phyloP scores from a whole-genome alignment of 2,113 vertebrate genomes.

The Dasyornis broadbenti region DNA sequence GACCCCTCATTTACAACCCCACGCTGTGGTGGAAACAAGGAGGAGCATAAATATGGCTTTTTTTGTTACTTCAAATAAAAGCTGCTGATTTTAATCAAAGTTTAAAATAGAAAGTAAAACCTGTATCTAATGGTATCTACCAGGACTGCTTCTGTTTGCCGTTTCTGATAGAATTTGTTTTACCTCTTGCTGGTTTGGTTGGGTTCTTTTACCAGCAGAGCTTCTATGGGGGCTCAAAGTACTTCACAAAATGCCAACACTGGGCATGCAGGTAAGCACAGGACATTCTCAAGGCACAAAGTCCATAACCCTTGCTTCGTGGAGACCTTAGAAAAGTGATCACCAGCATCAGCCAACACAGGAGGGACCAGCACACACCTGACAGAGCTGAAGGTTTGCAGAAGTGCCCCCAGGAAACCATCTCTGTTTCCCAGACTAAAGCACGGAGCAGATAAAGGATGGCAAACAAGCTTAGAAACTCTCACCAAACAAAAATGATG shows the following conservation, averaged over 20 bases:
- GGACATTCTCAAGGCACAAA: not conserved
- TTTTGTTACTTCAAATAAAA: not conserved
- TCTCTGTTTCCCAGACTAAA: not conserved
- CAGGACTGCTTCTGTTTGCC: not conserved
- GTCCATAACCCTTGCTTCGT: not conserved
- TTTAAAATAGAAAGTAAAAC: conserved; percentile 4
- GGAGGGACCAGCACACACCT: not conserved
- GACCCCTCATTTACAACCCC: not conserved
- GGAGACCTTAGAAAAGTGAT: not conserved
- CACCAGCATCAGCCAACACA: not conserved
- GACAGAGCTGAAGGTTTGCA: not conserved
- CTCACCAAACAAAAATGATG: not conserved
- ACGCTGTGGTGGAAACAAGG: not conserved
- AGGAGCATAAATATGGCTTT: not conserved
- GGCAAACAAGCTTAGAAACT: not conserved
- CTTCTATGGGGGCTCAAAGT: not conserved
- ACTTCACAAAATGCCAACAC: not conserved
- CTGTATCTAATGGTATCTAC: not conserved
- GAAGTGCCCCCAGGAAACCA: not conserved
- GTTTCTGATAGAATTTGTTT: not conserved
- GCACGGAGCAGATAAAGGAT: not conserved
- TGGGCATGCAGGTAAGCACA: fast-evolving
- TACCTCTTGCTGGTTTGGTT: not conserved
- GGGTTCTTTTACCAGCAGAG: not conserved
- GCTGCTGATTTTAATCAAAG: not conserved